phyloP scores from a whole-genome alignment of 2,888 invertebrate genomes.

The Choreutis nemorana region DNA sequence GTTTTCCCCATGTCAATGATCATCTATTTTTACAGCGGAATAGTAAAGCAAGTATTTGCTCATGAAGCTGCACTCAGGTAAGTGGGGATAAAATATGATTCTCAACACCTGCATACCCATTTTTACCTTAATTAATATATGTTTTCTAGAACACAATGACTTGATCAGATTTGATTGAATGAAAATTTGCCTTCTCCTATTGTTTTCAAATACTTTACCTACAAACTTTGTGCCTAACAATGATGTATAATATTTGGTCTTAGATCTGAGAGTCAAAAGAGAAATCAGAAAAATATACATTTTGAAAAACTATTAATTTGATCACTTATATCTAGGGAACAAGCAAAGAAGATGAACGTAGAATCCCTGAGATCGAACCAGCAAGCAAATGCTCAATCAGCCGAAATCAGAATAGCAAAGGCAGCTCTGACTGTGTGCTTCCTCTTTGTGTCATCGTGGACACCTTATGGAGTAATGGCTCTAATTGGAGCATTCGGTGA shows the following conservation, averaged over 20 bases:
- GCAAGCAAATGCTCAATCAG: constrained; percentile 73
- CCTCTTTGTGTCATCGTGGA: constrained; percentile 87
- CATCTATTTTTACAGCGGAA: constrained; percentile 84
- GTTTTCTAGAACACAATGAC: not conserved
- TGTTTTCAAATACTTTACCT: too few species aligned
- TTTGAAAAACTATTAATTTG: constrained; percentile 38
- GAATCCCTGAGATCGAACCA: constrained; percentile 81
- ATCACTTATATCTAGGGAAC: constrained; percentile 28
- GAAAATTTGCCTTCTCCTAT: too few species aligned
- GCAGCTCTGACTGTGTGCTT: constrained; percentile 89
- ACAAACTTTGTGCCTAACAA: too few species aligned
- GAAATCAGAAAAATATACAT: not conserved
- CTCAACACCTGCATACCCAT: constrained; percentile 28
- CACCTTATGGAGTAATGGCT: constrained; percentile 85
- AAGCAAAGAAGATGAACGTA: constrained; percentile 91
- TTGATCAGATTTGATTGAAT: not conserved
- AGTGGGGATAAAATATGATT: not conserved
- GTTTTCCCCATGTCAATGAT: constrained; percentile 80
- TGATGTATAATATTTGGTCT: not conserved
- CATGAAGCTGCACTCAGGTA: constrained; percentile 82
- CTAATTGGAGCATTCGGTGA: constrained; percentile 86
- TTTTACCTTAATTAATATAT: too few species aligned
- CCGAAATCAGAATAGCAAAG: constrained; percentile 86
- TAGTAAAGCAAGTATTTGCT: constrained; percentile 85
- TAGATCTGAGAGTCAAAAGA: constrained; percentile 1